These are phyloP conservation scores for Pocota personata DNA, from an alignment of 2,888 invertebrate species.

Conservation along the genomic window DNA sequence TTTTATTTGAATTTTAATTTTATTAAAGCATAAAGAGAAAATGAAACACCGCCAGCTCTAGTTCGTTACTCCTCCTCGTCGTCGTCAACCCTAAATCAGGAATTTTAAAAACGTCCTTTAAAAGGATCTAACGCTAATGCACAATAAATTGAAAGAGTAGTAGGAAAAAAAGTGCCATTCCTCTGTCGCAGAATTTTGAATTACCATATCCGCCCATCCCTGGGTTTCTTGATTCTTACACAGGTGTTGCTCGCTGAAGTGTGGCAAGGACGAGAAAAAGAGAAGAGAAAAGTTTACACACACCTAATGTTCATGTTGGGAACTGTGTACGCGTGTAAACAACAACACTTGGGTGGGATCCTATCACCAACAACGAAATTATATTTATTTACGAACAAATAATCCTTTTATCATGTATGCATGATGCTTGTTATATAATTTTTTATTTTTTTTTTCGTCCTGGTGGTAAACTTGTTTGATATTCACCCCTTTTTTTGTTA, in stretches of 20 bases:
- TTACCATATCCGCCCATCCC: slow-evolving; percentile 39
- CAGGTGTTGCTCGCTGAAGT: slow-evolving; percentile 52
- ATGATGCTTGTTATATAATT: slow-evolving; percentile 59
- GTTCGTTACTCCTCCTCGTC: background rate
- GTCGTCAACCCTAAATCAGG: slow-evolving; percentile 11
- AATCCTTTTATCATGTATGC: slow-evolving; percentile 72
- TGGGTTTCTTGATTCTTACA: slow-evolving; percentile 31
- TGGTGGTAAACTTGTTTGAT: slow-evolving; percentile 44
- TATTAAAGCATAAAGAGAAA: slow-evolving; percentile 52
- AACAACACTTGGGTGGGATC: slow-evolving; percentile 63
- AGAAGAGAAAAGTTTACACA: slow-evolving; percentile 12
- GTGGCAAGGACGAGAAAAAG: slow-evolving; percentile 9
- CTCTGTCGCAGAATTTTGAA: slow-evolving; percentile 20
- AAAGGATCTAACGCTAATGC: slow-evolving; percentile 49
- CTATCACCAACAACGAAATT: slow-evolving; percentile 66
- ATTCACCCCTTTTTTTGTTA: slow-evolving; percentile 53
- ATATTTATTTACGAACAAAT: slow-evolving; percentile 72
- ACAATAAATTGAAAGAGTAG: slow-evolving; percentile 65
- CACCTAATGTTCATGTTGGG: slow-evolving; percentile 31
- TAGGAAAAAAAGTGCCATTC: slow-evolving; percentile 4
- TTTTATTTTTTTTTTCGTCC: slow-evolving; percentile 34
- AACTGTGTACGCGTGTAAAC: slow-evolving; percentile 55
- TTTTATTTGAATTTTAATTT: slow-evolving; percentile 58
- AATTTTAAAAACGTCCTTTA: slow-evolving; percentile 35
- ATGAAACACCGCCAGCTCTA: background rate